Base-by-base conservation (phyloP, 2,797 vertebrate species). In the Ceryle rudis region DNA sequence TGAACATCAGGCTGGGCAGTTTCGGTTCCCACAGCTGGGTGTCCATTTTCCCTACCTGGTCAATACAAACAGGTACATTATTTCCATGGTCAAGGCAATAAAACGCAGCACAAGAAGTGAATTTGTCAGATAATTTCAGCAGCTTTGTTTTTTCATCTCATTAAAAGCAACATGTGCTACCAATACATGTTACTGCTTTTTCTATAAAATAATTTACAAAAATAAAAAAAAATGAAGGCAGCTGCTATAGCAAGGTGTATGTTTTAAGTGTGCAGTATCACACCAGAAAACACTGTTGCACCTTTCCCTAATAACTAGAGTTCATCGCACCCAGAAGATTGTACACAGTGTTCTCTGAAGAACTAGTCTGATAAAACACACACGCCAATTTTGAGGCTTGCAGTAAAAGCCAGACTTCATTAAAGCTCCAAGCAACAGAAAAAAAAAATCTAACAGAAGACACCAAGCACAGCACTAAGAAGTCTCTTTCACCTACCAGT, bases 1-100 rank as follows among this genome's bases (percentile, higher is more conserved):
- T 22, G 21, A 33, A 26, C 8, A 15, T 60, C 57, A 57, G 23
- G 13, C 61, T 23, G 26, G 0, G 0, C 12, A 9, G 28, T 49
- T 85, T 39, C 21, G 42, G 25, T 54, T 57, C 2, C 7, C 16
- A 7, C 14, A 66, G 57, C 7, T 14, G 28, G 57, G 21, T 4
- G 14, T 5, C 20, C 6, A 1, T 46, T 49, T 46, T 51, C 52
- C 28, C 47, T 71, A n/a, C 13, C 42, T 37, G 35, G 10, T 66
- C 69, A 83, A 75, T 31, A 77, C 23, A 64, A 8, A 44, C 19
- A 72, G 51, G 16, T 29, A 71, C 1, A 26, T 41, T 52, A 84
- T 41, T 73, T 51, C 62, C 47, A 54, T 86, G 47, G 86, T 83
- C 46, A 35, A 52, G 35, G n/a, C 31, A 79, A 62, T 25, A 71